Conservation (phyloP, 1,140 invertebrate genomes). For the Periplaneta americana region DNA sequence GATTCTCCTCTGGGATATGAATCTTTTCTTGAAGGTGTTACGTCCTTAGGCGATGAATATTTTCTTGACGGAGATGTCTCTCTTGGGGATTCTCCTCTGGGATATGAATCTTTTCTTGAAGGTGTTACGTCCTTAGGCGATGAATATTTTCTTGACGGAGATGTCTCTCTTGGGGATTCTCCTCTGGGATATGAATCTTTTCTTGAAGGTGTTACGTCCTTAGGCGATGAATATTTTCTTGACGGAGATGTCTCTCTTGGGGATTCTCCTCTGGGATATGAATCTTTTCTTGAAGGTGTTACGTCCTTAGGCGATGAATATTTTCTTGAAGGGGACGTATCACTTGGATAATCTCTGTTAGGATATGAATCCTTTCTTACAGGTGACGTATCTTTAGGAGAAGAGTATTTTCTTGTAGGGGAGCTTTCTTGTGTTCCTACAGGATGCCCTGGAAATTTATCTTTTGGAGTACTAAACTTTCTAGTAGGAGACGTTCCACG, state of each 20-base stretch:
- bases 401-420: neutral
- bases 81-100: neutral
- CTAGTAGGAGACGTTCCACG: neutral
- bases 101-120: neutral
- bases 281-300: neutral
- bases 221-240: neutral
- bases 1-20: neutral
- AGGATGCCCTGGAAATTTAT: neutral
- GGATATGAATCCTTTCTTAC: neutral
- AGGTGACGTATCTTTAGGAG: neutral
- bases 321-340: neutral
- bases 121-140: constrained; percentile 10
- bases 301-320: neutral
- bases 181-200: neutral
- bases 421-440: neutral
- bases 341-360: neutral
- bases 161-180: neutral
- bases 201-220: neutral
- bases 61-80: neutral
- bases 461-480: neutral
- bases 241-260: neutral
- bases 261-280: neutral
- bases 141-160: neutral
- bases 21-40: constrained; percentile 10
- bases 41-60: neutral